These are phyloP conservation scores for Trachelipus rathkii DNA, from an alignment of 1,140 invertebrate species.

Conservation along the genomic window DNA sequence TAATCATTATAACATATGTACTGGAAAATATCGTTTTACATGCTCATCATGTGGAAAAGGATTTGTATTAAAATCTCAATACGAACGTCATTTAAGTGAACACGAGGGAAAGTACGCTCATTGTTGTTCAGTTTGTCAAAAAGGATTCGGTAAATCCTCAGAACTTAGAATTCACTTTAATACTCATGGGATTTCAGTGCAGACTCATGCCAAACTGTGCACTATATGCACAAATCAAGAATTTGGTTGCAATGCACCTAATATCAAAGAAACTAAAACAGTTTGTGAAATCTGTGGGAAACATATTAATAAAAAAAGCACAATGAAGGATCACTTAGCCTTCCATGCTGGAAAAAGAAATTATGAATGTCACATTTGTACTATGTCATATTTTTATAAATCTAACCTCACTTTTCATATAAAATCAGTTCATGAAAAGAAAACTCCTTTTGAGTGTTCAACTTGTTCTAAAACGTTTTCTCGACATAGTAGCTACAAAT, in stretches of 20 bases:
- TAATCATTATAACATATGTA: constrained; percentile 35
- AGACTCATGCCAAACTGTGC: constrained; percentile 11
- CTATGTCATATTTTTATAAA: constrained; percentile 35
- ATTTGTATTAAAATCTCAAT: constrained; percentile 39
- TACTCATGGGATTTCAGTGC: constrained; percentile 28
- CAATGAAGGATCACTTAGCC: constrained; percentile 37
- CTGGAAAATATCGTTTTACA: constrained; percentile 34
- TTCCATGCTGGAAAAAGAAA: constrained; percentile 33
- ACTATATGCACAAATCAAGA: constrained; percentile 20
- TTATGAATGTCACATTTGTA: constrained; percentile 33
- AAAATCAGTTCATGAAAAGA: constrained; percentile 23
- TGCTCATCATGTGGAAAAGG: constrained; percentile 36
- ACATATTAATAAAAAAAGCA: constrained; percentile 26
- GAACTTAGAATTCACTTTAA: constrained; percentile 31
- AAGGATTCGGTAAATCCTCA: constrained; percentile 41
- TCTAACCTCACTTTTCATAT: constrained; percentile 38
- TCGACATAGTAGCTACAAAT: constrained; percentile 86
- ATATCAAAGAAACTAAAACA: constrained; percentile 18
- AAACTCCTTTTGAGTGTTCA: constrained; percentile 57
- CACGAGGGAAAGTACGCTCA: constrained; percentile 38
- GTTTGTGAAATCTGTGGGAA: constrained; percentile 39
- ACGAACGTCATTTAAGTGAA: constrained; percentile 34
- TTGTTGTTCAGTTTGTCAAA: constrained; percentile 33
- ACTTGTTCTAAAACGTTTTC: constrained; percentile 88
- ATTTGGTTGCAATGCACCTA: constrained; percentile 20